Evolutionary conservation across 2,888 invertebrate genomes (phyloP), one percentile per base, ranked within the genome.

Genomic region (Cabera pusaria): DNA sequence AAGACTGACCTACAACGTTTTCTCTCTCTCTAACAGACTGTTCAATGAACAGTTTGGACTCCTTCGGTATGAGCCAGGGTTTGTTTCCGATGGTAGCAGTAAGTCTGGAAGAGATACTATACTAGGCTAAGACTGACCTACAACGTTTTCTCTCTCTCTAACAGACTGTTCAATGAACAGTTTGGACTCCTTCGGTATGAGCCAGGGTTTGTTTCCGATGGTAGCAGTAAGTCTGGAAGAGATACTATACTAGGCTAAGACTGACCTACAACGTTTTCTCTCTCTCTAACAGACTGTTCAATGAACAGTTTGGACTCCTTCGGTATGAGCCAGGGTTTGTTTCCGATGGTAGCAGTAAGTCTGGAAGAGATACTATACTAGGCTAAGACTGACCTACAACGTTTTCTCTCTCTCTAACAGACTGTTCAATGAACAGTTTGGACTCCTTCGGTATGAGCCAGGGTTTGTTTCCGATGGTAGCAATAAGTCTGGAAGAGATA

Each of bases 241-340:
- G n/a, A n/a, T n/a, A n/a, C n/a, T n/a, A n/a, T n/a, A n/a, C n/a
- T n/a, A n/a, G n/a, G n/a, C n/a, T n/a, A n/a, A n/a, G n/a, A n/a
- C 14, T 3, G 2, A 95, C 96, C 91, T 44, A 93, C 85, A 43
- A 95, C 94, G 70, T 96, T 94, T 51, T 97, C 95, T 50, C 96
- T 90, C 80, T 99, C 99, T 19, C 98, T 89, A 58, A 95, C 90
- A 0, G 97, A 95, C 79, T 98, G 98, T 69, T 99, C 98, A 2
- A 98, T 93, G 77, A 98, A 98, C 44, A 98, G 90, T 67, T 97
- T 97, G 1, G 97, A 98, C 77, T 98, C 96, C 87, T 98, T 98
- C 0, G 99, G 98, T 41, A 98, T 93, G 33, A 93, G 90, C 73
- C 94, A 90, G 22, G 92, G 92, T 54, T 73, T 86, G 49, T 83